phyloP scores from a whole-genome alignment of 2,113 vertebrate species.

The Ardeotis arabs region DNA sequence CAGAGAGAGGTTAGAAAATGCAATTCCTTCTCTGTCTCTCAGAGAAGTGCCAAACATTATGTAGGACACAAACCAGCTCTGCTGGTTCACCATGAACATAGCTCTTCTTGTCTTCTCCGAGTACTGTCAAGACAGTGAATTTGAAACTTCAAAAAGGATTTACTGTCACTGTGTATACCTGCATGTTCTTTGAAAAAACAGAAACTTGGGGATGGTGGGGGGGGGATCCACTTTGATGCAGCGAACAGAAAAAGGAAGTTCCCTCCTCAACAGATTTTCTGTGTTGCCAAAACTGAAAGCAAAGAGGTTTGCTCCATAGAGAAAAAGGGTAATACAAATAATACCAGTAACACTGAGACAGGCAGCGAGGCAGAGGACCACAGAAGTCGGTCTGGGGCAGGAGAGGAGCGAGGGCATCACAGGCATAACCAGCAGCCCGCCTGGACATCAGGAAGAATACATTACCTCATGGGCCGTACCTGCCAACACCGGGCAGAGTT shows the following conservation, averaged over 20 bases:
- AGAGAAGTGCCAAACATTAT: neutral
- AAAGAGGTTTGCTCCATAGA: neutral
- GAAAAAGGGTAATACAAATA: neutral
- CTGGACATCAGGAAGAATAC: neutral
- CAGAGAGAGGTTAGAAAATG: neutral
- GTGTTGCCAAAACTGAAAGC: neutral
- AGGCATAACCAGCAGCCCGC: neutral
- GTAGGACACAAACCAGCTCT: neutral
- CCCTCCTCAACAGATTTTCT: neutral
- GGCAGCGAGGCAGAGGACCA: neutral
- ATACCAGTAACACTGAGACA: neutral
- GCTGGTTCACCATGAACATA: neutral
- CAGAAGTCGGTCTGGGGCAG: neutral
- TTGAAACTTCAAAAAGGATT: neutral
- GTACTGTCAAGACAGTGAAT: neutral
- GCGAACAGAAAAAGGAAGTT: neutral
- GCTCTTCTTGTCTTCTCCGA: neutral
- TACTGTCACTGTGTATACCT: neutral
- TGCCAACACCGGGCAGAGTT: neutral
- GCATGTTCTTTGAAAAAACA: neutral
- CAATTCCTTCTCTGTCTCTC: neutral
- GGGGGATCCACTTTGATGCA: neutral
- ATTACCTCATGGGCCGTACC: neutral
- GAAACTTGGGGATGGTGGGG: neutral
- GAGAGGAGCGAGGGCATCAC: fast-evolving